Evolutionary conservation across 1,140 invertebrate genomes (phyloP).

Genomic region (Lasioglossum baleicum): DNA sequence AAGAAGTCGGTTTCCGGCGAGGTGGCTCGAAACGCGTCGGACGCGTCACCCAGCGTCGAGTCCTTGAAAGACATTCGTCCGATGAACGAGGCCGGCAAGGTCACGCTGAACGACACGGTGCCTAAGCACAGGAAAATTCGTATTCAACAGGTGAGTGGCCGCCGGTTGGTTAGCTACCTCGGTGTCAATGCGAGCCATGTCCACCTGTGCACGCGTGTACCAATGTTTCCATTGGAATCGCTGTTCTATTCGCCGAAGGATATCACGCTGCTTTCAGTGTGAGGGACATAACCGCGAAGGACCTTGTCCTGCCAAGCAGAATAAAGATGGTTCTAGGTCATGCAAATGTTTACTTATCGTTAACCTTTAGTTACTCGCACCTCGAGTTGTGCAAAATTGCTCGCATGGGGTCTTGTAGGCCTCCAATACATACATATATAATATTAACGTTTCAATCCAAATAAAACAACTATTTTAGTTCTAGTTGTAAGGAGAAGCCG

Average conservation of each 20-base stretch:
- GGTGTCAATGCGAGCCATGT: no score
- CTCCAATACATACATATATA: no score
- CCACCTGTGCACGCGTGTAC: not conserved
- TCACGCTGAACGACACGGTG: constrained; percentile 84
- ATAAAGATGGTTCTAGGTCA: no score
- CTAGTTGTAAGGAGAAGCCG: no score
- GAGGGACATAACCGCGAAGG: not conserved
- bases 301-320: not conserved
- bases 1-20: constrained; percentile 90
- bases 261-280: constrained; percentile 6
- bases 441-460: no score
- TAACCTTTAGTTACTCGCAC: no score
- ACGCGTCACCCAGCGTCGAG: constrained; percentile 72
- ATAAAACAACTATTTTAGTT: no score
- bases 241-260: not conserved
- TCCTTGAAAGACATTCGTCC: constrained; percentile 70
- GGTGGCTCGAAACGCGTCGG: constrained; percentile 79
- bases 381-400: no score
- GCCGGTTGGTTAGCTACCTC: no score
- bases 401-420: no score
- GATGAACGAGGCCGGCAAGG: constrained; percentile 77
- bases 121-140: constrained; percentile 92
- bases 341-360: no score
- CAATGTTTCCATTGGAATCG: not conserved
- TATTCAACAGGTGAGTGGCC: constrained; percentile 86